These are phyloP conservation scores for Rhea americana DNA, from an alignment of 2,113 vertebrate species.

Conservation along the genomic window DNA sequence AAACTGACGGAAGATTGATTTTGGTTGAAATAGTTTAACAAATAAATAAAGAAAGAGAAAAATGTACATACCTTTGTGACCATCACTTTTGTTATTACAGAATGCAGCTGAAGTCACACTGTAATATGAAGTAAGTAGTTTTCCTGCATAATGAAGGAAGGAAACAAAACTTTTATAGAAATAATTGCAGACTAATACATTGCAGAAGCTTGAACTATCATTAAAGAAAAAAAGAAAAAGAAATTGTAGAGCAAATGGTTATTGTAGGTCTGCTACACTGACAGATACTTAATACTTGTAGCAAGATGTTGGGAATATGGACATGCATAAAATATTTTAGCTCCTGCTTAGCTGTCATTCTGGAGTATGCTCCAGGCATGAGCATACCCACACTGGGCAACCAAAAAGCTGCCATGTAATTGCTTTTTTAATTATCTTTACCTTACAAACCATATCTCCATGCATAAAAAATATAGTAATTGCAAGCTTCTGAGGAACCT, in stretches of 20 bases:
- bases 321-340: neutral
- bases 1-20: neutral
- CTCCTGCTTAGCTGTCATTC: neutral
- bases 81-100: neutral
- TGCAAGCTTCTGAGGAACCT: neutral
- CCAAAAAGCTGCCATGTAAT: neutral
- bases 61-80: neutral
- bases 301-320: rapidly evolving
- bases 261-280: neutral
- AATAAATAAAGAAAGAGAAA: neutral
- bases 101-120: neutral
- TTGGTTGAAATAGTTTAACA: neutral
- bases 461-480: neutral
- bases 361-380: neutral
- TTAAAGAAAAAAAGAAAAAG: neutral
- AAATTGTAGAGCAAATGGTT: neutral
- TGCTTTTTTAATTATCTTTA: neutral
- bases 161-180: neutral
- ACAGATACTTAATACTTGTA: neutral
- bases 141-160: neutral
- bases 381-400: rapidly evolving
- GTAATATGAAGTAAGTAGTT: neutral
- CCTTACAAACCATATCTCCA: neutral
- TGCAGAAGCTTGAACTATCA: neutral
- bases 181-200: neutral